These are phyloP conservation scores for Amiota communis DNA, from an alignment of 2,888 invertebrate genomes.

Conservation along the genomic window DNA sequence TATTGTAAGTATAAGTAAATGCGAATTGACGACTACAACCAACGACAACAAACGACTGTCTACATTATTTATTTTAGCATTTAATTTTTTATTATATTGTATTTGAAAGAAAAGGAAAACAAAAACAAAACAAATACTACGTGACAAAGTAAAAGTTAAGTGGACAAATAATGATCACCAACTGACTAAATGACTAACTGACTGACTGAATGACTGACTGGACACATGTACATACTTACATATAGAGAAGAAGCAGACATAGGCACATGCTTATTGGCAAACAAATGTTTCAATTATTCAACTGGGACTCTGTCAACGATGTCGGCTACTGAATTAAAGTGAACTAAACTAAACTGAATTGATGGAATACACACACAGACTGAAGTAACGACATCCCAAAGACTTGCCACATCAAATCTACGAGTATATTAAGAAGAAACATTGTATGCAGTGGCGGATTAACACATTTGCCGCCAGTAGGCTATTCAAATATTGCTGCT, in stretches of 20 bases:
- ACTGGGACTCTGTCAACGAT: not conserved
- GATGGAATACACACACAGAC: too few species aligned
- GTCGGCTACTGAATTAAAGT: too few species aligned
- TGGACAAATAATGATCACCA: not conserved
- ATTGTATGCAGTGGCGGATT: too few species aligned
- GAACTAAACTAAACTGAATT: too few species aligned
- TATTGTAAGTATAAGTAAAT: too few species aligned
- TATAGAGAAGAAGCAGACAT: not conserved
- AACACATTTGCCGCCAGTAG: too few species aligned
- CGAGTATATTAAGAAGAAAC: not conserved
- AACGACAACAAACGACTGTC: too few species aligned
- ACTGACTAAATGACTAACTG: not conserved
- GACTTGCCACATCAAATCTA: not conserved
- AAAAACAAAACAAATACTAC: not conserved
- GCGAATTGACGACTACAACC: too few species aligned
- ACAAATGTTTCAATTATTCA: conserved; percentile 43
- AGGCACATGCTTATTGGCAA: conserved; percentile 16
- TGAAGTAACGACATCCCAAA: not conserved
- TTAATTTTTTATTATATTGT: not conserved
- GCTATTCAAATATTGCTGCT: too few species aligned
- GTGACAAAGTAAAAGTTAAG: conserved; percentile 21
- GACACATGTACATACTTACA: not conserved
- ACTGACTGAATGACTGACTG: not conserved
- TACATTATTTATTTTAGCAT: conserved; percentile 40
- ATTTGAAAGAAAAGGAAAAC: not conserved